Conservation (phyloP, 2,888 invertebrate genomes). For the Cerceris ruficornis region DNA sequence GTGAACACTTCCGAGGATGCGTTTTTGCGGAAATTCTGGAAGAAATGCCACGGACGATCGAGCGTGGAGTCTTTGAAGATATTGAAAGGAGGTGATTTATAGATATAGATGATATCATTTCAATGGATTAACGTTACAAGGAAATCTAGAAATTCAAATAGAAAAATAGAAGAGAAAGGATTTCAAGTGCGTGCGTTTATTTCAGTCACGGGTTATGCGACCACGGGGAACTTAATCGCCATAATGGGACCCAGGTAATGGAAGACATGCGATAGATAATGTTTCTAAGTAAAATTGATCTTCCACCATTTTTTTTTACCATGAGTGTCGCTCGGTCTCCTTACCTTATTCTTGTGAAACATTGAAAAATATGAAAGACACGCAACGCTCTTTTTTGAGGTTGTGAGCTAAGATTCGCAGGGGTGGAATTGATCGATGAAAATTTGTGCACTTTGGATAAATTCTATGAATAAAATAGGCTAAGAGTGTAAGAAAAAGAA, state of each 20-base stretch:
- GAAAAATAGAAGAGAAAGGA: background rate
- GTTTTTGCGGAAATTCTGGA: slow-evolving; percentile 18
- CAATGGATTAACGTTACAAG: background rate
- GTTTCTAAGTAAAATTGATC: too few species aligned
- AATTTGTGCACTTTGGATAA: too few species aligned
- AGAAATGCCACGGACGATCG: slow-evolving; percentile 17
- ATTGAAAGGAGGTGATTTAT: slow-evolving; percentile 56
- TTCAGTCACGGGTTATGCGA: slow-evolving; percentile 76
- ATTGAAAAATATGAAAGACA: too few species aligned
- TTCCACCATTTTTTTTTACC: too few species aligned
- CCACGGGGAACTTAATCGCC: slow-evolving; percentile 75
- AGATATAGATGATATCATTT: background rate
- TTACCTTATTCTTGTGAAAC: too few species aligned
- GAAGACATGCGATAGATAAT: background rate
- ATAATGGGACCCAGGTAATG: slow-evolving; percentile 80
- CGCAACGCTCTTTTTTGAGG: too few species aligned
- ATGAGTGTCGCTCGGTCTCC: too few species aligned
- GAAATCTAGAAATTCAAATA: background rate
- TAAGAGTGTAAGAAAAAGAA: too few species aligned
- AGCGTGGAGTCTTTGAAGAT: slow-evolving; percentile 38
- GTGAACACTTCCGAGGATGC: background rate
- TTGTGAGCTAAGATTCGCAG: too few species aligned
- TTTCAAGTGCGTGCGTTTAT: background rate
- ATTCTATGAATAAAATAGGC: too few species aligned
- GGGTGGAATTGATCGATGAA: too few species aligned